Percentiles rank a stretch among this genome's conserved stretches.
Conservation (phyloP, 2,888 invertebrate species). For the Hyalella azteca region DNA sequence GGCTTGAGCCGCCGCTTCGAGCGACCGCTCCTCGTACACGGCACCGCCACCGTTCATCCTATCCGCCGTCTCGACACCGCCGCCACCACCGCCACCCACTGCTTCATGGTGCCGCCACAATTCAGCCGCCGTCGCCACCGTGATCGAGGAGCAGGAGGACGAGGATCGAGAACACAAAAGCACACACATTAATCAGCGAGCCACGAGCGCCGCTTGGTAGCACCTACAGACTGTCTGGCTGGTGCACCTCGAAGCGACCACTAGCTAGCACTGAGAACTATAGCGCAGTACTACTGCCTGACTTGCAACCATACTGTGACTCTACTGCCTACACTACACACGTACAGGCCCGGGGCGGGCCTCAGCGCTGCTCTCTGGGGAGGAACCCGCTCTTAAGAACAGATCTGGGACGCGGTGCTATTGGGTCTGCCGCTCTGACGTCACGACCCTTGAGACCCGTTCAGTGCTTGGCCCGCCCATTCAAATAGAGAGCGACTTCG, state of each 20-base stretch:
- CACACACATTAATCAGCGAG: constrained; percentile 56
- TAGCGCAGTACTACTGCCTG: constrained; percentile 18
- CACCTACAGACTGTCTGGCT: neutral
- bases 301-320: constrained; percentile 22
- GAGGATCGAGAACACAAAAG: constrained; percentile 53
- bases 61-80: constrained; percentile 51
- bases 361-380: constrained; percentile 5
- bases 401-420: neutral
- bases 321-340: neutral
- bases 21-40: constrained; percentile 57
- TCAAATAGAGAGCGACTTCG: neutral
- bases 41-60: constrained; percentile 58
- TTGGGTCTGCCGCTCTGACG: neutral
- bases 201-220: constrained; percentile 46
- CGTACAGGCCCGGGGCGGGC: neutral
- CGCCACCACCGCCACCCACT: constrained; percentile 57
- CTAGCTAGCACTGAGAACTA: constrained; percentile 6
- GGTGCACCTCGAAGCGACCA: neutral
- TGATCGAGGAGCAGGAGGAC: constrained; percentile 51
- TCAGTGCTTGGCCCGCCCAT: neutral
- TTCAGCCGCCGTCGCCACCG: constrained; percentile 57
- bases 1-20: constrained; percentile 64
- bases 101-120: constrained; percentile 58
- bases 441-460: neutral
- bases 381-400: neutral